Conservation (phyloP, 2,113 vertebrate species). For the Microtus richardsoni region DNA sequence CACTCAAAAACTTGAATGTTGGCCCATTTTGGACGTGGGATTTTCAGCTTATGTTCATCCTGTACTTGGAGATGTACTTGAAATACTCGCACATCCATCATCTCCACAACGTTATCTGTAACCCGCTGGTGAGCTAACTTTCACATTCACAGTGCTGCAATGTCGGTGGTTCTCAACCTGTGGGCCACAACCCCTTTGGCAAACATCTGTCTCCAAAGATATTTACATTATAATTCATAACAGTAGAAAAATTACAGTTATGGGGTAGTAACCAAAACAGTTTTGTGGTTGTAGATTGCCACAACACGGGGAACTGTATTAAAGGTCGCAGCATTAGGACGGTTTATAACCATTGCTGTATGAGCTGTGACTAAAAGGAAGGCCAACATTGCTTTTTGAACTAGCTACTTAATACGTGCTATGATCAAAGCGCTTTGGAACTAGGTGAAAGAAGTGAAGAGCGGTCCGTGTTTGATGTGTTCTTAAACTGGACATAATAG, state of each 20-base stretch:
- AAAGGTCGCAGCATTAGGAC: neutral
- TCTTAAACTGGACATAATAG: neutral
- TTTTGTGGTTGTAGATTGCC: neutral
- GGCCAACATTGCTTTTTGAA: too few relatives aligned
- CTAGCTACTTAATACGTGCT: neutral
- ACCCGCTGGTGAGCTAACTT: fast-evolving
- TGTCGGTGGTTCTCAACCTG: neutral
- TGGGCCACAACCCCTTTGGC: neutral
- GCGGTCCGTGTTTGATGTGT: neutral
- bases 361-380: neutral
- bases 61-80: neutral
- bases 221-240: neutral
- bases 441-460: too few relatives aligned
- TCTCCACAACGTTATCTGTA: too few relatives aligned
- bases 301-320: neutral
- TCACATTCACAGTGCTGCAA: neutral
- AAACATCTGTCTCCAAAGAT: neutral
- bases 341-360: neutral
- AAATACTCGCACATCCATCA: neutral
- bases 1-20: neutral
- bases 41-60: neutral
- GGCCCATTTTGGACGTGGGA: neutral
- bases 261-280: neutral
- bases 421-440: neutral
- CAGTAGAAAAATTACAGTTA: neutral